Percentiles rank a stretch among this genome's conserved stretches.
phyloP scores from a whole-genome alignment of 2,113 vertebrate genomes.

The Pterophyllum scalare region DNA sequence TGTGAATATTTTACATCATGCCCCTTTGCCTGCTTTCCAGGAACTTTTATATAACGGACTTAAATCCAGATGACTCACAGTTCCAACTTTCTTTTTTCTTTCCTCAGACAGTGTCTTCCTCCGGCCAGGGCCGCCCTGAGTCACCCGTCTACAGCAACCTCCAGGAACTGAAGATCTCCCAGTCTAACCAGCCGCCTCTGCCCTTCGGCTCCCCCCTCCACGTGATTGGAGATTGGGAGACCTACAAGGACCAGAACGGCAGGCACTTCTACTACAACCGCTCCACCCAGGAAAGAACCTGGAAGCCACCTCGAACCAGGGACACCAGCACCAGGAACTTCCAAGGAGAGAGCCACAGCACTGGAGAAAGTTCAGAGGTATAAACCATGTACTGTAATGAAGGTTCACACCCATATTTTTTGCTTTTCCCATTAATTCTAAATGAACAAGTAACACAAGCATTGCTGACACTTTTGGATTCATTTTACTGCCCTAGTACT shows the following conservation, averaged over 20 bases:
- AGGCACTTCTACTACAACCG: slow-evolving; percentile 93
- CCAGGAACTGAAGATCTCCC: slow-evolving; percentile 94
- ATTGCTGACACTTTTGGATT: not conserved
- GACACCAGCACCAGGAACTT: slow-evolving; percentile 77
- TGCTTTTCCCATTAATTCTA: too few species aligned
- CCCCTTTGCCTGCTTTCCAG: not conserved
- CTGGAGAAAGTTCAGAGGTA: slow-evolving; percentile 87
- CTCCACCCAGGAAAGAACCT: slow-evolving; percentile 91
- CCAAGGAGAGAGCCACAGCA: slow-evolving; percentile 81
- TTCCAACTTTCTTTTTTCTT: slow-evolving; percentile 15
- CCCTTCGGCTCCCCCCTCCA: slow-evolving; percentile 86
- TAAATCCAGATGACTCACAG: not conserved
- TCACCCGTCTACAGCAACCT: slow-evolving; percentile 95
- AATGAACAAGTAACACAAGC: not conserved
- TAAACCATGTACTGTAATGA: not conserved
- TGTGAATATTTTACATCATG: not conserved
- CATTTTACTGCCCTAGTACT: not conserved
- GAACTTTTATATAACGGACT: slow-evolving; percentile 22
- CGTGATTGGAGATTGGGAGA: slow-evolving; percentile 91
- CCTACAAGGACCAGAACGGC: slow-evolving; percentile 89
- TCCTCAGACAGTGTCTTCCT: slow-evolving; percentile 85
- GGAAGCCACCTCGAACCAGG: slow-evolving; percentile 91
- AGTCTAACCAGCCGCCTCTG: slow-evolving; percentile 83
- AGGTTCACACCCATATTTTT: not conserved
- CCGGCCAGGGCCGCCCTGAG: slow-evolving; percentile 87